Percentiles rank a stretch among this genome's conserved stretches.
Evolutionary conservation across 2,113 vertebrate species (phyloP).

Genomic region (Pelobates fuscus): DNA sequence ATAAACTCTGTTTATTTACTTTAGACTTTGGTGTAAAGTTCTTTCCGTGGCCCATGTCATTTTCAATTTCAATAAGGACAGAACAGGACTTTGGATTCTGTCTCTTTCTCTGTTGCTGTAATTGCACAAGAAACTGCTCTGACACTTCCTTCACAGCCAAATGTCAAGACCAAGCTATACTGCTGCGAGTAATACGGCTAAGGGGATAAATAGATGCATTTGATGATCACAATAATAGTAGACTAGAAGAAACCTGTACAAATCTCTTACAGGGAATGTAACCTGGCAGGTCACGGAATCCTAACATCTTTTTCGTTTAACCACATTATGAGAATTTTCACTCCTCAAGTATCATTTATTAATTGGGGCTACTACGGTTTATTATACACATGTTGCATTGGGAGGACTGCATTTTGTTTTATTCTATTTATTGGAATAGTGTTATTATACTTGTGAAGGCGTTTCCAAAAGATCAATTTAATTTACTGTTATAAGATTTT

Average conservation of each 20-base stretch:
- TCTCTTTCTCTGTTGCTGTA: not conserved
- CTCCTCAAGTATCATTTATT: too few relatives aligned
- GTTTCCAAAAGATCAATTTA: too few relatives aligned
- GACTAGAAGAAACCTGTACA: slow-evolving; percentile 3
- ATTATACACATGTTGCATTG: too few relatives aligned
- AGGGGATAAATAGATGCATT: not conserved
- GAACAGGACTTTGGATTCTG: not conserved
- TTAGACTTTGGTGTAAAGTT: not conserved
- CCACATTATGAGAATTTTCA: too few relatives aligned
- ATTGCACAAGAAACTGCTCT: slow-evolving; percentile 1
- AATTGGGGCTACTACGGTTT: too few relatives aligned
- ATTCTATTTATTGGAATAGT: too few relatives aligned
- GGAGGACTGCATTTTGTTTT: too few relatives aligned
- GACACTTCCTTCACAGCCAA: slow-evolving; percentile 27
- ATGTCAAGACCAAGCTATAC: slow-evolving; percentile 1
- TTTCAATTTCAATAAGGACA: not conserved
- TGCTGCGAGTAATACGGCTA: slow-evolving; percentile 3
- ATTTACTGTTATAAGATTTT: too few relatives aligned
- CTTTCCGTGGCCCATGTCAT: not conserved
- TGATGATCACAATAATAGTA: not conserved
- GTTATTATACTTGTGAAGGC: too few relatives aligned
- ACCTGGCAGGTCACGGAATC: not conserved
- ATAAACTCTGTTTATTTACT: not conserved
- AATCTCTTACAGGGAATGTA: not conserved
- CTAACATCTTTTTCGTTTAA: not conserved